These are phyloP conservation scores for Linyphia triangularis DNA, from an alignment of 2,888 invertebrate species.

Conservation along the genomic window DNA sequence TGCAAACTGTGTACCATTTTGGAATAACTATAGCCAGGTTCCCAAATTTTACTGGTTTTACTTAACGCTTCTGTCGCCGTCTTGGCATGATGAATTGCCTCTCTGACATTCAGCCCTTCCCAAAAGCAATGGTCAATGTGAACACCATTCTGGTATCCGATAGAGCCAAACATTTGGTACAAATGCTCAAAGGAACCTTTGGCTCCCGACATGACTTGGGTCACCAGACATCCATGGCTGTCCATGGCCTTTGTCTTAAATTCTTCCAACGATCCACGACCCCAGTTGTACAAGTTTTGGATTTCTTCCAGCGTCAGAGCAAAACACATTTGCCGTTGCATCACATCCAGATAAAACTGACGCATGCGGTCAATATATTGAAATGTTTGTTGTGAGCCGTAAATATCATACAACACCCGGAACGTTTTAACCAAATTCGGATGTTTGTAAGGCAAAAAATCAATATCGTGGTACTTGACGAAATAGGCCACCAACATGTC, in stretches of 20 bases:
- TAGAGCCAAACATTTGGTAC: slow-evolving; percentile 39
- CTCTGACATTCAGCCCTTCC: not conserved
- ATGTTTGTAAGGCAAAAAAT: slow-evolving; percentile 43
- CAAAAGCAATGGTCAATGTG: not conserved
- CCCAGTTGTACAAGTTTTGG: not conserved
- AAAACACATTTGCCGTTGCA: slow-evolving; percentile 9
- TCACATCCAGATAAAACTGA: slow-evolving; percentile 1
- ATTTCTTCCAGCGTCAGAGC: slow-evolving; percentile 27
- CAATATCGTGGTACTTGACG: slow-evolving; percentile 1
- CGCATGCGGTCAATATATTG: slow-evolving; percentile 9
- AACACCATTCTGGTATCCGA: not conserved
- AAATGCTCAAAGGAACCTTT: slow-evolving; percentile 24
- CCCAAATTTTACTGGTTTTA: not conserved
- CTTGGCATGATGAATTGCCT: not conserved
- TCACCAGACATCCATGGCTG: not conserved
- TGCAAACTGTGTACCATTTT: slow-evolving; percentile 17
- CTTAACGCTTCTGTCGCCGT: not conserved
- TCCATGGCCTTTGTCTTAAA: not conserved
- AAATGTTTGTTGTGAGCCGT: slow-evolving; percentile 24
- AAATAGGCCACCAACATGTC: slow-evolving; percentile 30
- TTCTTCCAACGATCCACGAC: not conserved
- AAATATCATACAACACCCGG: slow-evolving; percentile 16
- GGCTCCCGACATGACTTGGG: slow-evolving; percentile 11
- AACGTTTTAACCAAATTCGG: slow-evolving; percentile 5
- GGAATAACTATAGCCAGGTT: slow-evolving; percentile 25